phyloP scores from a whole-genome alignment of 2,888 invertebrate genomes.

The Drosophila mulleri region DNA sequence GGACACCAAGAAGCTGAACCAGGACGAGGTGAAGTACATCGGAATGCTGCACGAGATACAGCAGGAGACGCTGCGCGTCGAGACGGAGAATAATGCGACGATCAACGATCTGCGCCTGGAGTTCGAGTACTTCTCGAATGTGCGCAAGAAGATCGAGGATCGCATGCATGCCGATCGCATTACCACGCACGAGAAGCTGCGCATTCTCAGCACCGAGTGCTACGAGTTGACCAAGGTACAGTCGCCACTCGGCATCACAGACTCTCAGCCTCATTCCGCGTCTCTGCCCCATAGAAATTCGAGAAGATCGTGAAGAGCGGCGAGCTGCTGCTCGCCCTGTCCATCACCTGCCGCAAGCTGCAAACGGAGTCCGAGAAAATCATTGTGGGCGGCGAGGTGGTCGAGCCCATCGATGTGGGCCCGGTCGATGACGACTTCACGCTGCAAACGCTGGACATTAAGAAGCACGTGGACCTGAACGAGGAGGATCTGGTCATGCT shows the following conservation, averaged over 20 bases:
- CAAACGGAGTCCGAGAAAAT: constrained; percentile 83
- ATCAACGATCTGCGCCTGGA: constrained; percentile 76
- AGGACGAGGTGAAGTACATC: constrained; percentile 58
- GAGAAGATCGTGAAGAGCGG: constrained; percentile 76
- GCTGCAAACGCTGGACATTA: constrained; percentile 65
- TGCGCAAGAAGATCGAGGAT: constrained; percentile 74
- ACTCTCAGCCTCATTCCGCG: neutral
- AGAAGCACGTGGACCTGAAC: constrained; percentile 71
- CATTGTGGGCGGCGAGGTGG: constrained; percentile 64
- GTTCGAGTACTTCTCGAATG: constrained; percentile 75
- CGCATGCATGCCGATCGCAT: constrained; percentile 63
- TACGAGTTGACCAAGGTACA: constrained; percentile 74
- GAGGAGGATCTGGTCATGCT: constrained; percentile 73
- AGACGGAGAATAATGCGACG: constrained; percentile 66
- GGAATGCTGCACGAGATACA: constrained; percentile 56
- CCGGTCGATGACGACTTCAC: constrained; percentile 44
- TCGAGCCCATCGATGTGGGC: constrained; percentile 37
- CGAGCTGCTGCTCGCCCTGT: constrained; percentile 76
- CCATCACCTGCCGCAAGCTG: constrained; percentile 80
- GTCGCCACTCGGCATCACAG: constrained; percentile 7
- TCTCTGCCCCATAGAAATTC: constrained; percentile 57
- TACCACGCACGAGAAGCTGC: constrained; percentile 74
- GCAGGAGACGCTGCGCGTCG: constrained; percentile 58
- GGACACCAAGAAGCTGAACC: constrained; percentile 70
- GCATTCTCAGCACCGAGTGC: constrained; percentile 73